Percentiles rank a stretch among this genome's conserved stretches.
Conservation (phyloP, 2,113 vertebrate genomes). For the Spea bombifrons region DNA sequence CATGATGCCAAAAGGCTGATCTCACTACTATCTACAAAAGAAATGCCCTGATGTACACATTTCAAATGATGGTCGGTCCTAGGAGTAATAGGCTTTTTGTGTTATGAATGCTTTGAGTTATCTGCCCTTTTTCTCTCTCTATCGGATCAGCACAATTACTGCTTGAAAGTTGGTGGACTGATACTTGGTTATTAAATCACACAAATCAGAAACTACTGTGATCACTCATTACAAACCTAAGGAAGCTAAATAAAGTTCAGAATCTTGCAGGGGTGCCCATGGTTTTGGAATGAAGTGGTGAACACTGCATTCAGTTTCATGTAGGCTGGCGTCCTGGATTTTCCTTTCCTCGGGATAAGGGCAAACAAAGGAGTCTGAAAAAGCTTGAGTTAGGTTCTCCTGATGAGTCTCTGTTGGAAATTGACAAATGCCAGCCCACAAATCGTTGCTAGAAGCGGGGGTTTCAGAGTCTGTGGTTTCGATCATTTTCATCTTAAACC, state of each 20-base stretch:
- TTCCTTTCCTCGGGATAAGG: constrained; percentile 7
- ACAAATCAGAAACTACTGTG: too few species aligned
- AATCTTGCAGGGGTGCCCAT: constrained; percentile 91
- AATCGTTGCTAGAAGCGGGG: constrained; percentile 73
- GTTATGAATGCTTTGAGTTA: too few species aligned
- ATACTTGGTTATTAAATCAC: too few species aligned
- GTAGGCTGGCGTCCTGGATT: constrained; percentile 27
- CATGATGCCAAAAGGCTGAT: too few species aligned
- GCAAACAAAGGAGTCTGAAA: constrained; percentile 81
- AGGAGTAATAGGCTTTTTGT: too few species aligned
- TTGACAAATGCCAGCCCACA: constrained; percentile 90
- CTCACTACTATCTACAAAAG: too few species aligned
- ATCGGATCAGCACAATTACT: too few species aligned
- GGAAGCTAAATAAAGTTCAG: constrained; percentile 86
- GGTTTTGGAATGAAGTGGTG: constrained; percentile 53
- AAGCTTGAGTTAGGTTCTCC: constrained; percentile 59
- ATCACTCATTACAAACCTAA: constrained; percentile 72
- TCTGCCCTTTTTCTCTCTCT: too few species aligned
- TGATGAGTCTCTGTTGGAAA: constrained; percentile 61
- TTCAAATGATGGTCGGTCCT: too few species aligned
- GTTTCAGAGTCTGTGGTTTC: constrained; percentile 70
- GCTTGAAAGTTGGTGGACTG: too few species aligned
- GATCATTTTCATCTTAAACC: constrained; percentile 70
- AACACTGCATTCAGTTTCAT: neutral
- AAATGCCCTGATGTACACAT: too few species aligned